Evolutionary conservation across 2,797 vertebrate genomes (phyloP).

Genomic region (Oreonectes daqikongensis): DNA sequence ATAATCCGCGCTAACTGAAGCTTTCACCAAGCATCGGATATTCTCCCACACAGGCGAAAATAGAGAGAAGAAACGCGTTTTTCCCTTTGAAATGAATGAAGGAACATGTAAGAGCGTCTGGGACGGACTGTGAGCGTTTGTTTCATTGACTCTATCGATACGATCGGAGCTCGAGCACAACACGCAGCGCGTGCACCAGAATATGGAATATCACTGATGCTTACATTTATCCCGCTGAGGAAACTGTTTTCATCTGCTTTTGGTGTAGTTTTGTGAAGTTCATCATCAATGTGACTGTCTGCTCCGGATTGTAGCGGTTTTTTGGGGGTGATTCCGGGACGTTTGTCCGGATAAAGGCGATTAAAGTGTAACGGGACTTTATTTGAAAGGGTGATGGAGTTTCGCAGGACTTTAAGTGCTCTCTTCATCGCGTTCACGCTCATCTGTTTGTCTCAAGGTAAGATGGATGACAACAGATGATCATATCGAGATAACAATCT

Average conservation of each 20-base stretch:
- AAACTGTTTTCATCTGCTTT: conserved; percentile 11
- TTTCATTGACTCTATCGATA: conserved; percentile 29
- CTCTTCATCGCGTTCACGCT: conserved; percentile 66
- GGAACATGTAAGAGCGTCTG: conserved; percentile 10
- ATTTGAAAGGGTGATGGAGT: conserved; percentile 69
- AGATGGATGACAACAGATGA: conserved; percentile 57
- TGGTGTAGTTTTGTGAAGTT: conserved; percentile 54
- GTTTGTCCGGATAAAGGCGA: conserved; percentile 16
- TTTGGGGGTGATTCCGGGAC: conserved; percentile 35
- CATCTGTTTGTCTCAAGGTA: conserved; percentile 73
- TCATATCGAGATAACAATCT: background rate
- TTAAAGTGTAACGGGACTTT: conserved; percentile 12
- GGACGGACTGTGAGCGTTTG: conserved; percentile 19
- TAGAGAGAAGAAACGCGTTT: conserved; percentile 2
- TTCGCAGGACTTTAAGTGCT: conserved; percentile 61
- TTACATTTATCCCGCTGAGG: conserved; percentile 10
- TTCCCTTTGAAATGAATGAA: background rate
- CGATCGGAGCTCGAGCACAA: conserved; percentile 19
- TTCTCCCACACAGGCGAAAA: background rate
- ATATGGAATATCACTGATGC: conserved; percentile 51
- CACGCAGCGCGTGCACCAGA: background rate
- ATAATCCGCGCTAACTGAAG: conserved; percentile 33
- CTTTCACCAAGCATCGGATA: background rate
- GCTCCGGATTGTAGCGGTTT: conserved; percentile 34
- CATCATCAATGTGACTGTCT: conserved; percentile 42